phyloP scores from a whole-genome alignment of 2,888 invertebrate species.

The Steromphala cineraria region DNA sequence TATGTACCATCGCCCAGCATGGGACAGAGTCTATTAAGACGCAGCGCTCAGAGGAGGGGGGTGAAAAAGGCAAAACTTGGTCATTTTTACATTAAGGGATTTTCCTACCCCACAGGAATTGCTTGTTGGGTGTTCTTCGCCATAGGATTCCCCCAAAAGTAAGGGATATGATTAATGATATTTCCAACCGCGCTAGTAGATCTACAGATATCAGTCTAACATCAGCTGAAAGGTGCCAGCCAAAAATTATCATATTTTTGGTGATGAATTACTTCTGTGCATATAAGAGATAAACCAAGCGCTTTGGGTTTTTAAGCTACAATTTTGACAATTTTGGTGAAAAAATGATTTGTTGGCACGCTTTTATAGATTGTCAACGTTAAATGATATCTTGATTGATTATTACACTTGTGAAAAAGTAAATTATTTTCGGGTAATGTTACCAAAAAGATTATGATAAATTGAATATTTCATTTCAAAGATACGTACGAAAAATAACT shows the following conservation, averaged over 20 bases:
- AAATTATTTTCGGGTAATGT: too few species aligned
- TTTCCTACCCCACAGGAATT: neutral
- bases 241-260: conserved; percentile 19
- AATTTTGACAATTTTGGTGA: too few species aligned
- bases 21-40: neutral
- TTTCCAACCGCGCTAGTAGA: conserved; percentile 6
- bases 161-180: conserved; percentile 18
- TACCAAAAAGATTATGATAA: too few species aligned
- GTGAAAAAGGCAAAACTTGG: neutral
- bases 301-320: too few species aligned
- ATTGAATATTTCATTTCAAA: too few species aligned
- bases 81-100: conserved; percentile 4
- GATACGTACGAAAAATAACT: too few species aligned
- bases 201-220: neutral
- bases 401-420: too few species aligned
- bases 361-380: too few species aligned
- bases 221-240: neutral
- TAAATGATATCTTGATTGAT: too few species aligned
- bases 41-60: neutral
- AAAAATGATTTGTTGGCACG: too few species aligned
- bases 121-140: conserved; percentile 1
- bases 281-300: neutral
- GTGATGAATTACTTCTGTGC: conserved; percentile 6
- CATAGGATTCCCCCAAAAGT: neutral
- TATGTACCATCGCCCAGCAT: neutral